Base-by-base conservation (phyloP, 2,797 vertebrate species). In the Rhabdomys pumilio region DNA sequence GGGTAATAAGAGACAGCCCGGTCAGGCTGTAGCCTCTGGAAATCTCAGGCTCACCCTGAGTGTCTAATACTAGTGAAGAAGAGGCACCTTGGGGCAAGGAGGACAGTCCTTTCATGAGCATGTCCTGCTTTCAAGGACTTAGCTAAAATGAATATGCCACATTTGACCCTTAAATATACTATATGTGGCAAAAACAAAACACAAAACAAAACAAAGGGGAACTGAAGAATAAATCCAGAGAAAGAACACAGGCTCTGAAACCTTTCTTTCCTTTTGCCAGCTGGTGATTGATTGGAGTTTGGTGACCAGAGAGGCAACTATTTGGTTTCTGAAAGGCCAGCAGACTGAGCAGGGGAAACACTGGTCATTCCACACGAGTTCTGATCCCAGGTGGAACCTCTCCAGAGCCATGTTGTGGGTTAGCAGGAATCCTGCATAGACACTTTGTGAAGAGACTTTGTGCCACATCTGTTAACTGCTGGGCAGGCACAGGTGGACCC, bases 121-220 rank as follows among this genome's bases (percentile, higher is more conserved):
- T 26, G 9, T n/a, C 61, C 85, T 90, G 47, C 85, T 93, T 94
- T 75, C 61, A 26, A 90, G 88, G 88, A 38, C 89, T 85, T 47
- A 88, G 55, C 81, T 47, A 38, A 76, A 83, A 72, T 26, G 90
- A 80, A 76, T 76, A 91, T 17, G 57, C 24, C 82, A 55, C 53
- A 84, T 83, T 44, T 50, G 76, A 87, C 88, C 94, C 93, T 95
- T 97, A 97, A 98, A 98, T 96, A 80, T 89, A 38, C 26, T 19
- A 3, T 24, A 44, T 22, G 72, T 38, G 81, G 72, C 85, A 90
- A 91, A 50, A 67, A 65, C 8, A 4, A 19, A 57, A 14, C 14
- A 55, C 4, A 19, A 57, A 57, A 57, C 55, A 59, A 15, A 34
- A 67, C 17, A 44, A 83, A 75, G 85, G 84, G 50, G 61, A 53